These are phyloP conservation scores for Gallirallus australis DNA, from an alignment of 2,797 vertebrate species.

Conservation along the genomic window DNA sequence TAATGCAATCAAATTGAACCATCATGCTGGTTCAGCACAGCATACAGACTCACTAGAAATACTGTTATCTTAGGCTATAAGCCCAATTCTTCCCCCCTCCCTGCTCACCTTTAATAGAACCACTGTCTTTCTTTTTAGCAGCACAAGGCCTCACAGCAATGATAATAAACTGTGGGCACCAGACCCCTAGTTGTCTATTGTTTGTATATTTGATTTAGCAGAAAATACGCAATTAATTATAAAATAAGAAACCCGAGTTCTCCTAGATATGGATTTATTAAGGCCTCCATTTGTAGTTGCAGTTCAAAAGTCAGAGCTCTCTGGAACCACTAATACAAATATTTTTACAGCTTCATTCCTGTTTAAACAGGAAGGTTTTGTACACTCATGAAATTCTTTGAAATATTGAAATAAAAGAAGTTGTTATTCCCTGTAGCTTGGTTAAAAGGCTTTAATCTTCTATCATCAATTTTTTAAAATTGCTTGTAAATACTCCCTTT, in stretches of 20 bases:
- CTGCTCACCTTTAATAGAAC: background rate
- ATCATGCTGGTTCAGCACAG: background rate
- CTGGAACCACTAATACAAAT: conserved; percentile 32
- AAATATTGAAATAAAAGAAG: conserved; percentile 62
- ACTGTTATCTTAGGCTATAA: conserved; percentile 5
- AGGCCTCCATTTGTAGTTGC: background rate
- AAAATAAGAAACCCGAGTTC: conserved; percentile 38
- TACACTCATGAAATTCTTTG: conserved; percentile 54
- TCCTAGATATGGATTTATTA: background rate
- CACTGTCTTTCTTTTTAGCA: background rate
- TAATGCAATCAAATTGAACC: background rate
- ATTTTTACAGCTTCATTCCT: conserved; percentile 66
- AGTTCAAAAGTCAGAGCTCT: conserved; percentile 54
- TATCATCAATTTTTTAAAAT: conserved; percentile 28
- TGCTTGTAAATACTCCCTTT: conserved; percentile 39
- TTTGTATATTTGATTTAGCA: conserved; percentile 24
- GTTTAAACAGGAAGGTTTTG: conserved; percentile 47
- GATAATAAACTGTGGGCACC: background rate
- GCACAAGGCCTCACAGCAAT: background rate
- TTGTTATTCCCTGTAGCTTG: conserved; percentile 48
- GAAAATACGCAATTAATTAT: conserved; percentile 13
- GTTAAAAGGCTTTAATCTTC: conserved; percentile 52
- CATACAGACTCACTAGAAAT: background rate
- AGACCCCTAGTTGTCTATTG: background rate
- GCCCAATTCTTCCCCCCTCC: background rate